Base-by-base conservation (phyloP, 2,888 invertebrate genomes). In the Tinea trinotella region DNA sequence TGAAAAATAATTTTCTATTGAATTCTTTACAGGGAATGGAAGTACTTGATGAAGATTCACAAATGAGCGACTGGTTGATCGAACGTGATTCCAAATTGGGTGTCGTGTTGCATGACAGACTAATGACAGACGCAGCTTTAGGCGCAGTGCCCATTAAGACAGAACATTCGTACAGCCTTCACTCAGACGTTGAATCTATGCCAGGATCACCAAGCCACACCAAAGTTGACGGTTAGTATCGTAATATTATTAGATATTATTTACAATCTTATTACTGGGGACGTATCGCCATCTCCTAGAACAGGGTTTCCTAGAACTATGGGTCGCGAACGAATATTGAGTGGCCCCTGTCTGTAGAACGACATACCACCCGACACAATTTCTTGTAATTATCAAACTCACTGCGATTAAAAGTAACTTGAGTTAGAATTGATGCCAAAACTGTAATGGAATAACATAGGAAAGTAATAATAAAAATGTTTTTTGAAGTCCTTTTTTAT, bases 101-200 rank as follows among this genome's bases (percentile, higher is more conserved):
- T 18, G 93, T 96, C 58, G 92, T 97, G 54, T 87, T 96, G 20
- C 93, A 96, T 76, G 97, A 97, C 82, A 90, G 94, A 67, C 88
- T 97, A 64, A 95, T 95, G 92, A 94, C 95, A 9, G 95, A 95
- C 66, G 96, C 96, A 2, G 92, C 93, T 17, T 88, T 95, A 53
- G 93, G 93, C 60, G 91, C 92, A 53, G 76, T 70, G 0, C 95
- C 95, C 61, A 96, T 97, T 73, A 96, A 96, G 84, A 92, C 93
- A 58, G 96, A 97, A 80, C 97, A 97, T 87, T 96, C 96, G 60
- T 97, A 97, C 88, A 96, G 95, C 73, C 81, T 92, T 54, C 89
- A 90, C 62, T 92, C 91, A 61, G 92, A 92, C 71, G 90, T 89
- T 44, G 92, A 92, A 63, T 91, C 92, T 44, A 75, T 90, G 64